Evolutionary conservation across 1,140 invertebrate genomes (phyloP), one percentile per base, ranked within the genome.

Genomic region (Amyelois transitella): DNA sequence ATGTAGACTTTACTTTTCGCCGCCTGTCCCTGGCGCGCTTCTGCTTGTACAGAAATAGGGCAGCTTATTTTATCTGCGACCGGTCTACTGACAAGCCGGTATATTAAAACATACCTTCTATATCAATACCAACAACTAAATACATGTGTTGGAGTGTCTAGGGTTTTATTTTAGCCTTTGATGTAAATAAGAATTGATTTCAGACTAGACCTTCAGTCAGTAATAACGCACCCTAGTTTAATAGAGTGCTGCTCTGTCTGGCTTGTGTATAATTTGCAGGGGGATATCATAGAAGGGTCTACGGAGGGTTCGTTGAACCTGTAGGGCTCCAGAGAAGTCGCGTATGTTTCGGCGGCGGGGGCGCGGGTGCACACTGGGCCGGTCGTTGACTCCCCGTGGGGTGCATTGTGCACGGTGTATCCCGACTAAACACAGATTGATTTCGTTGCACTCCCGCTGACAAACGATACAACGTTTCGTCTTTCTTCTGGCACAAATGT

Each of bases 321-420:
- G 57, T 70, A 76, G 79, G 81, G 80, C 71, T 75, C 75, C 77
- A 48, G 68, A 74, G 67, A 56, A 66, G 64, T 69, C 60, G 66
- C 69, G 70, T 75, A 62, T 66, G 75, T 75, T 69, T 73, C 58
- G 68, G 58, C 50, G 58, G 74, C 66, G 75, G 69, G 75, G 74
- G 70, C 68, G 72, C 72, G 68, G 62, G 58, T 62, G 66, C 64
- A 64, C 69, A 72, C 70, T 75, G 76, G 73, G 68, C 62, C 77
- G 82, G 80, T 81, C 78, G 75, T 81, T 85, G 76, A 82, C 79
- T 77, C 73, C 68, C 65, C 62, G 65, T 67, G 69, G 60, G 72
- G 69, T 85, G 78, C 75, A 85, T 54, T 70, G 69, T 85, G 77
- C 74, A 85, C 58, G 55, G 66, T 60, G 70, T 62, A 19, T 18